These are phyloP conservation scores for Myrmophylax atrothorax DNA, from an alignment of 2,113 vertebrate species.

Conservation along the genomic window DNA sequence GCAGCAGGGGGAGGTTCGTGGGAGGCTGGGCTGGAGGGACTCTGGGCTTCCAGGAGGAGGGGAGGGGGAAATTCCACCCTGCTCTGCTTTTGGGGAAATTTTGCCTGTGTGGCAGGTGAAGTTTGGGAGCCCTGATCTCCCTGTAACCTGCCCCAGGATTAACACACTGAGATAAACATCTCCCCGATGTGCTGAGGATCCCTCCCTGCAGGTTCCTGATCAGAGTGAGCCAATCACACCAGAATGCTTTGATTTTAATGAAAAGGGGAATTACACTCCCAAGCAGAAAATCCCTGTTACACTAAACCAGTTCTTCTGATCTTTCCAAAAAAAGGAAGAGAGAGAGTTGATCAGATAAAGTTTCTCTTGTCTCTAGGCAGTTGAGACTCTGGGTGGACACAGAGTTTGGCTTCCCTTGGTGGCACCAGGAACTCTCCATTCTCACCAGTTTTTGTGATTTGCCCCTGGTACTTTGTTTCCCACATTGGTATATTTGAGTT, in stretches of 20 bases:
- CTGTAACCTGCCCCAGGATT: background rate
- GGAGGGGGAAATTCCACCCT: background rate
- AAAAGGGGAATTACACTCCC: conserved; percentile 24
- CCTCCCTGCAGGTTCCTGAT: background rate
- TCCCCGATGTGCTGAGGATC: background rate
- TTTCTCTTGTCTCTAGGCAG: background rate
- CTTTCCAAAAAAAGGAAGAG: background rate
- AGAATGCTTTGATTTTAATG: conserved; percentile 62
- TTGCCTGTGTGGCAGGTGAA: background rate
- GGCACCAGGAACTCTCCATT: background rate
- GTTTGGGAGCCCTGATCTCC: background rate
- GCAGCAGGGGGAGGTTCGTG: background rate
- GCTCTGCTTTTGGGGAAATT: background rate
- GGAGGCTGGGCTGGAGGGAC: background rate
- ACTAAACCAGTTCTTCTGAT: background rate
- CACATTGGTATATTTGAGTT: background rate
- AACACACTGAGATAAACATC: conserved; percentile 10
- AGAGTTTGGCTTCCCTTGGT: background rate
- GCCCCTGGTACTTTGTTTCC: background rate
- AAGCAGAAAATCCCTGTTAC: background rate
- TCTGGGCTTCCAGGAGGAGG: background rate
- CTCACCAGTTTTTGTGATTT: background rate
- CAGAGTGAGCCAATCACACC: background rate
- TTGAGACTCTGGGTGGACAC: background rate
- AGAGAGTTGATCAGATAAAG: background rate